Percentiles rank a stretch among this genome's conserved stretches.
Evolutionary conservation across 2,113 vertebrate species (phyloP).

Genomic region (Tiliqua scincoides): DNA sequence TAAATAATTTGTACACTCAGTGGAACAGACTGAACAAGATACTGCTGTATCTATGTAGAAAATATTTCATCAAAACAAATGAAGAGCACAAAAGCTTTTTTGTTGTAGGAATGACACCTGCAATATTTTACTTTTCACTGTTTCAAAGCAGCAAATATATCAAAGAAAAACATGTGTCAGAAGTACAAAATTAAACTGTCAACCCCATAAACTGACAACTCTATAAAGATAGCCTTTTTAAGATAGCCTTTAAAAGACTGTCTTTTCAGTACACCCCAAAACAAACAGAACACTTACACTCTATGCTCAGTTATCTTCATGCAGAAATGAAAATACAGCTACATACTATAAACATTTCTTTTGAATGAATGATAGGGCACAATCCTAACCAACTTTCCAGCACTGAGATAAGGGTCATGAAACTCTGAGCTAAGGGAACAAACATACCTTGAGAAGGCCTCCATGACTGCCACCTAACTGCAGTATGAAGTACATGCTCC

Average conservation of each 20-base stretch:
- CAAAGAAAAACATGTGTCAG: not conserved
- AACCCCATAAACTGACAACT: not conserved
- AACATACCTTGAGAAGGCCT: too few species aligned
- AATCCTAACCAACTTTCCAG: too few species aligned
- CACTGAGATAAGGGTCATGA: too few species aligned
- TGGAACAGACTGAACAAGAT: not conserved
- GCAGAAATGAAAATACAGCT: not conserved
- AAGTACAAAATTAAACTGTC: constrained; percentile 24
- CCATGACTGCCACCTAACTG: too few species aligned
- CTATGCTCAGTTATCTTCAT: not conserved
- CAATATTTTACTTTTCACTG: not conserved
- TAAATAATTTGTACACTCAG: constrained; percentile 13
- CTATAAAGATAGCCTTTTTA: not conserved
- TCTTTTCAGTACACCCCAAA: not conserved
- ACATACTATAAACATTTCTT: not conserved
- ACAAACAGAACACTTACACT: not conserved
- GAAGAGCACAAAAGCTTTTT: not conserved
- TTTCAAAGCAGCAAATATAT: not conserved
- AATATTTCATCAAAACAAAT: constrained; percentile 11
- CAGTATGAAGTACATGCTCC: too few species aligned
- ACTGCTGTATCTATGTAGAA: constrained; percentile 8
- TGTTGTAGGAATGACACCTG: not conserved
- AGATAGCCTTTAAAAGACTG: too few species aligned
- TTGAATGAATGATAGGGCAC: too few species aligned
- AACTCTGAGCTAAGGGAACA: too few species aligned